A percentile compares a stretch with the other conserved stretches of the same genome.
phyloP scores from a whole-genome alignment of 2,113 vertebrate species.

The Orthonyx spaldingii region DNA sequence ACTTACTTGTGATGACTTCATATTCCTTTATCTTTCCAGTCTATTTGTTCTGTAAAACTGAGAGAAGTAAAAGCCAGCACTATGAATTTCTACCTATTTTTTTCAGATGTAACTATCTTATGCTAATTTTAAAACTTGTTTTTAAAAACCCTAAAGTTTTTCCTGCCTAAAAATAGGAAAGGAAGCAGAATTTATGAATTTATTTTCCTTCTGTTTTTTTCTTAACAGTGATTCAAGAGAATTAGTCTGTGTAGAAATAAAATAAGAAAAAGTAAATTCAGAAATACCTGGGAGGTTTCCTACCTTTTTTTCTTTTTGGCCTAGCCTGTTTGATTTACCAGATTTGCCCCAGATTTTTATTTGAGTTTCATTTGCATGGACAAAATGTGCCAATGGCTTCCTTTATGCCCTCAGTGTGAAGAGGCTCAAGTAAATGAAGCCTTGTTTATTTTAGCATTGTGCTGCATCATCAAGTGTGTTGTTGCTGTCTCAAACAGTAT shows the following conservation, averaged over 20 bases:
- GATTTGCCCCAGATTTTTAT: background rate
- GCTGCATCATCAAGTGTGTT: background rate
- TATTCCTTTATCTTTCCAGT: background rate
- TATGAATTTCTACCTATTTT: background rate
- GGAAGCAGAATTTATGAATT: background rate
- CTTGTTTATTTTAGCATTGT: background rate
- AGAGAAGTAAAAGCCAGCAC: background rate
- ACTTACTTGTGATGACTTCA: background rate
- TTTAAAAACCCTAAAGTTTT: background rate
- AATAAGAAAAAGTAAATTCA: background rate
- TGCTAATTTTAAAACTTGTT: background rate
- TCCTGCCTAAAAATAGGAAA: background rate
- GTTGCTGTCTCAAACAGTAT: background rate
- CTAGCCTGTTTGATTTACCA: background rate
- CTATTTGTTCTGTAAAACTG: slow-evolving; percentile 23
- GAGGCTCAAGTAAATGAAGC: background rate
- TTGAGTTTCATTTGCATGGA: background rate
- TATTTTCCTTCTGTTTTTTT: background rate
- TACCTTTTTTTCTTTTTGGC: background rate
- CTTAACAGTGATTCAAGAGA: background rate
- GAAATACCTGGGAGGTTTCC: background rate
- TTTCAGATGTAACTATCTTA: background rate
- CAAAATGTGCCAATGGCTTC: background rate
- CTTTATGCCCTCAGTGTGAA: background rate
- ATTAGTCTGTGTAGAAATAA: background rate